Evolutionary conservation across 2,888 invertebrate genomes (phyloP), one percentile per base, ranked within the genome.

Genomic region (Asteroscopus sphinx): DNA sequence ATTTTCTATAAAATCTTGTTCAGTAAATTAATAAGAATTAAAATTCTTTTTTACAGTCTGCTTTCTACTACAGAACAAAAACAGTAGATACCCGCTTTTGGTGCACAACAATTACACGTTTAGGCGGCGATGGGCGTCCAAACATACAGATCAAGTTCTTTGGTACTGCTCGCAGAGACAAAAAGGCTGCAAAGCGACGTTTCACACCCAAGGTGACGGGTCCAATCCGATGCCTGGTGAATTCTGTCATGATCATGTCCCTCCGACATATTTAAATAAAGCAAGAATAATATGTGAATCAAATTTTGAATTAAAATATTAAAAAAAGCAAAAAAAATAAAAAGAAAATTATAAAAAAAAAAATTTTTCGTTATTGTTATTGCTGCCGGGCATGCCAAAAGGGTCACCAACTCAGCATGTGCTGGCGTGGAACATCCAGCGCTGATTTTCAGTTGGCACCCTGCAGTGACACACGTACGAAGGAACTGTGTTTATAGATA

Each of bases 51-150:
- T 17, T 16, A 8, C 51, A 61, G 61, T 35, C 3, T 11, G 12
- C n/a, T 66, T 52, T 17, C 40, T 79, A 15, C 54, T 51, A 9
- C 13, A 37, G 9, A 30, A n/a, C 5, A n/a, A 17, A 7, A 65
- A 59, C 35, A 72, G n/a, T n/a, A n/a, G 73, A 36, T 41, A 81
- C 25, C 76, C 70, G 0, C 48, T 73, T 11, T 51, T 76, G 3
- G 61, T 72, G 67, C 62, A 42, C 39, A 63, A 68, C 7, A 44
- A 52, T 1, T 67, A 68, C 49, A 73, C 68, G 1, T 73, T 51
- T 54, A 66, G 58, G 7, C 48, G 39, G n/a, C 39, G 37, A 1
- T 42, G 13, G 9, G 33, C 39, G n/a, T 35, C 35, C 12, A 55
- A 28, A 33, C 4, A 26, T 6, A 33, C 52, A 2, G 49, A 41